phyloP scores from a whole-genome alignment of 2,888 invertebrate genomes.

The Acronicta alni region DNA sequence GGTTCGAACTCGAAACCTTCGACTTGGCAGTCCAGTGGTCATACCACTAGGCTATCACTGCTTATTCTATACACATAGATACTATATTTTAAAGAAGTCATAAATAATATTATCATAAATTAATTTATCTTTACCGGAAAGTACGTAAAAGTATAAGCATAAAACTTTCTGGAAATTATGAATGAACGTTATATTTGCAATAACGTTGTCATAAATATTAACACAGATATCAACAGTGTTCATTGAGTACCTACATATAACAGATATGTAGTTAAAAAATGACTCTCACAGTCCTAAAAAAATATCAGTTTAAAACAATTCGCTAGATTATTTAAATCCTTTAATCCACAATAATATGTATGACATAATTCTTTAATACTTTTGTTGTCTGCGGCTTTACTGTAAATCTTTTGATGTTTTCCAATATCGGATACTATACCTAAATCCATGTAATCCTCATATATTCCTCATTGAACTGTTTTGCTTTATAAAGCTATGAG shows the following conservation, averaged over 20 bases:
- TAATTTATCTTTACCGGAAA: too few relatives aligned
- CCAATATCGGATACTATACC: constrained; percentile 6
- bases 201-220: background rate
- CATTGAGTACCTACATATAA: background rate
- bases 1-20: too few relatives aligned
- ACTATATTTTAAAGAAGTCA: too few relatives aligned
- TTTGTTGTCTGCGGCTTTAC: constrained; percentile 43
- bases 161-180: too few relatives aligned
- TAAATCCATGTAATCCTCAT: background rate
- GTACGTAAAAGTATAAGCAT: too few relatives aligned
- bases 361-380: constrained; percentile 34
- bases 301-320: constrained; percentile 10
- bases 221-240: background rate
- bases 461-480: background rate
- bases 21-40: too few relatives aligned
- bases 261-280: background rate
- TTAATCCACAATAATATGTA: constrained; percentile 34
- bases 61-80: too few relatives aligned
- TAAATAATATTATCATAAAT: too few relatives aligned
- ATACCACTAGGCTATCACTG: too few relatives aligned
- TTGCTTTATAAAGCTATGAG: constrained; percentile 1
- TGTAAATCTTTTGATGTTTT: constrained; percentile 25
- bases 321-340: constrained; percentile 15
- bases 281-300: background rate
- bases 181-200: too few relatives aligned